These are phyloP conservation scores for Ametastegia equiseti DNA, from an alignment of 2,888 invertebrate genomes.

Conservation along the genomic window DNA sequence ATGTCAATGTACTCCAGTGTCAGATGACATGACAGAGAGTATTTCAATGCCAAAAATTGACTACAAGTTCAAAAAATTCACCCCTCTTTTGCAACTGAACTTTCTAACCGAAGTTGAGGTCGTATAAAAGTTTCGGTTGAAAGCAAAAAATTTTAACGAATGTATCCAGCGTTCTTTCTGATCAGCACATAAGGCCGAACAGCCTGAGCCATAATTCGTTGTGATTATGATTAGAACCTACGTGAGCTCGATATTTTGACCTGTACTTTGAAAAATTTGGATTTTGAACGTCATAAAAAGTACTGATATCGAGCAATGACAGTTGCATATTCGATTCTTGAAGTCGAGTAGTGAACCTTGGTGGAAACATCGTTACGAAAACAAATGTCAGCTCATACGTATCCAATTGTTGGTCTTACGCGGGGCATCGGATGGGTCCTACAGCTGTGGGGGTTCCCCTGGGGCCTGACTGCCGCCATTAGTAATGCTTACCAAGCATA, in stretches of 20 bases:
- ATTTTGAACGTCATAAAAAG: too few species aligned
- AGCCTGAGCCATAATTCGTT: not conserved
- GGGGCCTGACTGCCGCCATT: slow-evolving; percentile 57
- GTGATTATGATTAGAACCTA: not conserved
- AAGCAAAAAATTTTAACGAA: not conserved
- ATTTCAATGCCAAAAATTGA: slow-evolving; percentile 5
- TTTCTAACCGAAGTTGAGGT: not conserved
- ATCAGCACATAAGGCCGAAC: not conserved
- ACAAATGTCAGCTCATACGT: slow-evolving; percentile 46
- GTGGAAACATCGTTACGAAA: slow-evolving; percentile 41
- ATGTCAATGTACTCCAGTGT: not conserved
- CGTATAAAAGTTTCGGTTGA: not conserved
- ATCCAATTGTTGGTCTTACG: slow-evolving; percentile 44
- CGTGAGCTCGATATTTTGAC: not conserved
- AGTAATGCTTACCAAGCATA: slow-evolving; percentile 70
- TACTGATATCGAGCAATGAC: not conserved
- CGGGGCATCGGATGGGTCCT: not conserved
- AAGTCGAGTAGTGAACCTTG: not conserved
- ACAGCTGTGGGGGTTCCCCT: slow-evolving; percentile 36
- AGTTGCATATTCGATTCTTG: not conserved
- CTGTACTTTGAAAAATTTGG: not conserved
- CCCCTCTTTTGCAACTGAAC: not conserved
- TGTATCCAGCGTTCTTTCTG: not conserved
- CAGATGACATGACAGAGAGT: not conserved
- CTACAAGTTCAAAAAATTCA: not conserved